Base-by-base conservation (phyloP, 53 echinoderm and acorn worm species). In the Temnopleurus reevesii region DNA sequence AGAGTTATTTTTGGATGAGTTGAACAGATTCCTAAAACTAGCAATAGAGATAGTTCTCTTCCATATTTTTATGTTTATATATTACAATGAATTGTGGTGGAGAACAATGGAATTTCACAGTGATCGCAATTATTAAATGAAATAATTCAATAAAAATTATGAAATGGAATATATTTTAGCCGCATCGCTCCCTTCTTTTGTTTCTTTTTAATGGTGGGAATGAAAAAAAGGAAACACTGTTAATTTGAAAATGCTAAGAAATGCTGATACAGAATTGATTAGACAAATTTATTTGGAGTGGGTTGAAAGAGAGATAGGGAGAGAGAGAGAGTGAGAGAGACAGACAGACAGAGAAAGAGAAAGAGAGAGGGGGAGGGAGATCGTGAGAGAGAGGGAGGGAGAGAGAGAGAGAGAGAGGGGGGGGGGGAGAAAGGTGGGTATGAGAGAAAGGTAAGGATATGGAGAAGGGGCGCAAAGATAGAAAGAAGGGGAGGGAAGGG, bases 351-450 rank as follows among this genome's bases (percentile, higher is more conserved):
- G 3, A 65, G 31, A 65, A 1, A 5, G 30, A 65, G 13, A 28
- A 35, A 7, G 9, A 12, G 28, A 10, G 17, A 10, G 64, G 1
- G 33, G 6, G 64, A 5, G 3, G 9, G 5, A 29, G 33, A 65
- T 29, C 5, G 33, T 30, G 65, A 65, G 65, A 65, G 65, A 65
- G 35, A 65, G 65, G 33, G 65, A 65, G 65, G 33, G 65, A 65
- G 65, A 33, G 65, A 35, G 31, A 35, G 35, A 35, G 18, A 34
- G 36, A 35, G 3, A 65, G 65, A 65, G 36, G 27, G 5, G 27
- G 30, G 33, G 63, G 33, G 2, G 3, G 15, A 29, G 66, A 35
- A 29, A 28, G 18, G 10, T 36, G 17, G 34, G 66, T 18, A 19
- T 4, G 35, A 66, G 34, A 66, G 66, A 66, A 18, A 66, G 21